Percentiles rank a stretch among this genome's conserved stretches.
phyloP scores from a whole-genome alignment of 2,888 invertebrate species.

The Sicus ferrugineus region DNA sequence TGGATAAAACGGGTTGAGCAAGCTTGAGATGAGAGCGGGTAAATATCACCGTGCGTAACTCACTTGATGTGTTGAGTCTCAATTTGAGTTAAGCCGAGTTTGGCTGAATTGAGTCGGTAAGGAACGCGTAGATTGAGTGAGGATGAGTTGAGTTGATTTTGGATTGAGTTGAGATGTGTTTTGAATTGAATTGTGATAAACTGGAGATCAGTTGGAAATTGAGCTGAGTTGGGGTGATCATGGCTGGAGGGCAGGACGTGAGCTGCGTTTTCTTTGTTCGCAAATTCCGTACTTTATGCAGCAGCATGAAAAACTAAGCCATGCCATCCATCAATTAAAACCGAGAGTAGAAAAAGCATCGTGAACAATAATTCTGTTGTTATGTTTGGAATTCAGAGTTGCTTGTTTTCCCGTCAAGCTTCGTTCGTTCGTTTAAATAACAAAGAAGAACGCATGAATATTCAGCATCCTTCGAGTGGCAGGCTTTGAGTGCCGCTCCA shows the following conservation, averaged over 20 bases:
- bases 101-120: not conserved
- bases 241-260: too few species aligned
- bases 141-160: not conserved
- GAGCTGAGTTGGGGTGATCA: too few species aligned
- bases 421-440: constrained; percentile 22
- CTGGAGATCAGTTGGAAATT: too few species aligned
- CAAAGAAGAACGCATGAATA: constrained; percentile 23
- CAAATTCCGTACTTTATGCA: constrained; percentile 11
- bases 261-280: not conserved
- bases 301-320: too few species aligned
- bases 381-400: constrained; percentile 3
- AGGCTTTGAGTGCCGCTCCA: not conserved
- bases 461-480: constrained; percentile 5
- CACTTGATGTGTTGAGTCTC: too few species aligned
- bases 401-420: constrained; percentile 19
- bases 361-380: constrained; percentile 8
- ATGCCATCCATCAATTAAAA: too few species aligned
- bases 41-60: too few species aligned
- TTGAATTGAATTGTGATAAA: too few species aligned
- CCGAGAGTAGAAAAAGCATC: not conserved
- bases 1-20: too few species aligned
- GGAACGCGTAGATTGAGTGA: not conserved
- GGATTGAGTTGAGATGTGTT: too few species aligned
- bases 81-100: not conserved
- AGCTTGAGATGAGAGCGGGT: too few species aligned